Percentiles rank a stretch among this genome's conserved stretches.
These are phyloP conservation scores for Takifugu bimaculatus DNA, from an alignment of 2,113 vertebrate species.

Conservation along the genomic window DNA sequence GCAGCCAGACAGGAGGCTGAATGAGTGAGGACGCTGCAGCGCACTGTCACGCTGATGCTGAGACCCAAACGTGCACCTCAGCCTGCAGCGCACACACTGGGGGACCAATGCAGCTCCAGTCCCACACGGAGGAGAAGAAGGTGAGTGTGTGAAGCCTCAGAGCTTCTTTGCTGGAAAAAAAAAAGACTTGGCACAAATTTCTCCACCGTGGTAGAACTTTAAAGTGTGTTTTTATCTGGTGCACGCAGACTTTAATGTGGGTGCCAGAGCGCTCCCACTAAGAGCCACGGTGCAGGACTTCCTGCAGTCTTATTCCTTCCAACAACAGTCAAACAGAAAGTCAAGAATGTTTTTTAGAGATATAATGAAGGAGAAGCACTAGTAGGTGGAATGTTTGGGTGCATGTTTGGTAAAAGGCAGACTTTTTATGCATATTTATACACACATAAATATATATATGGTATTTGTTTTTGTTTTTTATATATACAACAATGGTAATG, in stretches of 20 bases:
- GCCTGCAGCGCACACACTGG: constrained; percentile 34
- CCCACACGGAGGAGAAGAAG: constrained; percentile 61
- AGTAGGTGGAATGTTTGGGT: too few species aligned
- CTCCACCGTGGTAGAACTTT: constrained; percentile 18
- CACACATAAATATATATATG: too few species aligned
- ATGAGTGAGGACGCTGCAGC: constrained; percentile 59
- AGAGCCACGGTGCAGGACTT: constrained; percentile 12
- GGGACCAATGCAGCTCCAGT: constrained; percentile 65
- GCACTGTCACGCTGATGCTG: constrained; percentile 43
- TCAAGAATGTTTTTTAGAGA: too few species aligned
- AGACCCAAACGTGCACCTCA: constrained; percentile 43
- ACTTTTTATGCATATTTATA: too few species aligned
- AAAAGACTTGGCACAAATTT: neutral
- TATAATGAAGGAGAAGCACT: too few species aligned
- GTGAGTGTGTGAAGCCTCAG: constrained; percentile 47
- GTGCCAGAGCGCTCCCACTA: constrained; percentile 38
- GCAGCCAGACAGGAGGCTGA: constrained; percentile 40
- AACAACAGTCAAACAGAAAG: neutral
- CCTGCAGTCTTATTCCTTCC: constrained; percentile 14
- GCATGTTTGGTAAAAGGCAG: too few species aligned
- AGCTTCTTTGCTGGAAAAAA: constrained; percentile 2
- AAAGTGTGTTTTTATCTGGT: constrained; percentile 41
- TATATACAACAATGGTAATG: too few species aligned
- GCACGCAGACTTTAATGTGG: constrained; percentile 9
- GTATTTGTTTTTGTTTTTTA: too few species aligned